Conservation (phyloP, 2,888 invertebrate species). For the Tholera decimalis region DNA sequence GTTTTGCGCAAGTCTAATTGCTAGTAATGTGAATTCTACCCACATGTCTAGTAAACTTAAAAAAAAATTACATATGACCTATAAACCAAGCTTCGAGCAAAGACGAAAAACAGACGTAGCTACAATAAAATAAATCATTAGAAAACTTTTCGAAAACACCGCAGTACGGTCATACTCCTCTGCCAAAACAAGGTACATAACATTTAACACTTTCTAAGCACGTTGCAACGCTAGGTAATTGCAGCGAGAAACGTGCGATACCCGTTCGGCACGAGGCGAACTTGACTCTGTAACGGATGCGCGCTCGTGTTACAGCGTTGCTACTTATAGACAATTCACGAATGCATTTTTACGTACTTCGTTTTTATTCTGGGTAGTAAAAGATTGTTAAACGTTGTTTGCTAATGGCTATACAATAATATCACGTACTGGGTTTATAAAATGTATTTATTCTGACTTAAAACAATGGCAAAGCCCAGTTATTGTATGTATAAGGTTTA, state of each 20-base stretch:
- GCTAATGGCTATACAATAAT: constrained; percentile 11
- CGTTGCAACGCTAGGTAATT: constrained; percentile 45
- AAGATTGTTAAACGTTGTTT: constrained; percentile 5
- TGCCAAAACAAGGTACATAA: not conserved
- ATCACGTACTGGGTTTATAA: not conserved
- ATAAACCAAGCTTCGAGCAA: not conserved
- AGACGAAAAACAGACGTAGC: not conserved
- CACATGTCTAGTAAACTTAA: too few relatives aligned
- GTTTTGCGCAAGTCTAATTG: too few relatives aligned
- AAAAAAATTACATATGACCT: too few relatives aligned
- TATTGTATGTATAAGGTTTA: too few relatives aligned
- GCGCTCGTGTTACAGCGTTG: constrained; percentile 20
- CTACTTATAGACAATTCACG: constrained; percentile 26
- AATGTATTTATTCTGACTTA: not conserved
- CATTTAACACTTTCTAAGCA: constrained; percentile 30
- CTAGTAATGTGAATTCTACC: too few relatives aligned
- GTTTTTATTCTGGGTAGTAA: constrained; percentile 38
- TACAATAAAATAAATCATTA: not conserved
- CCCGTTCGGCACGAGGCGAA: constrained; percentile 38
- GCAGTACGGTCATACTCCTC: not conserved
- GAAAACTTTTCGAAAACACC: not conserved
- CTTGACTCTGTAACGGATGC: constrained; percentile 38
- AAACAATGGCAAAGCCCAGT: too few relatives aligned
- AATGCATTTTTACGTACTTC: constrained; percentile 44
- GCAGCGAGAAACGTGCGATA: constrained; percentile 40